Conservation (phyloP, 2,113 vertebrate genomes). For the Microcebus griseorufus region DNA sequence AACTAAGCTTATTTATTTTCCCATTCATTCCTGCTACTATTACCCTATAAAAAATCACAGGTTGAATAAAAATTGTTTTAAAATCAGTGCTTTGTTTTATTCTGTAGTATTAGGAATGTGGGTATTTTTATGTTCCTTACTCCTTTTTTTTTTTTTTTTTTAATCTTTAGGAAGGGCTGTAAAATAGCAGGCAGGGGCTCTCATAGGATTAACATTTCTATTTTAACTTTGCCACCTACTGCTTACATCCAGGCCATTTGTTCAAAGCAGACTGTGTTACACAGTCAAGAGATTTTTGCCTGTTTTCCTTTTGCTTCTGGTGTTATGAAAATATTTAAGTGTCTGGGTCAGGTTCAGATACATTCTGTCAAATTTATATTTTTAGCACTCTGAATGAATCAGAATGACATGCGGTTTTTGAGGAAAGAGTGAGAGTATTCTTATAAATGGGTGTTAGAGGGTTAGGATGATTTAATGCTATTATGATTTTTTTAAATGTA, state of each 20-base stretch:
- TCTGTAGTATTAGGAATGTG: not conserved
- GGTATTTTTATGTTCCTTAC: not conserved
- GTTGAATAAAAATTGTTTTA: not conserved
- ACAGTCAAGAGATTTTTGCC: constrained; percentile 51
- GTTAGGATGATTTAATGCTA: constrained; percentile 62
- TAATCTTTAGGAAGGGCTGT: constrained; percentile 56
- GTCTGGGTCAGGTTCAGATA: constrained; percentile 64
- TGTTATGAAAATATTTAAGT: constrained; percentile 80
- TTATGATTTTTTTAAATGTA: constrained; percentile 67
- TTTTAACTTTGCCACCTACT: constrained; percentile 77
- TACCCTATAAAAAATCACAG: not conserved
- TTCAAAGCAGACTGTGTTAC: constrained; percentile 59
- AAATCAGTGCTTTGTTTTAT: not conserved
- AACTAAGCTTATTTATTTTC: not conserved
- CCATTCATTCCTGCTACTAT: not conserved
- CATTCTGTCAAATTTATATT: constrained; percentile 60
- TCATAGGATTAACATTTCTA: constrained; percentile 73
- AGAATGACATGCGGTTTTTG: constrained; percentile 58
- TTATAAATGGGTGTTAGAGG: constrained; percentile 64
- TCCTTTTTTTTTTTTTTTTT: not conserved
- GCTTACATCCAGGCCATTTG: constrained; percentile 16
- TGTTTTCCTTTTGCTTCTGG: constrained; percentile 60
- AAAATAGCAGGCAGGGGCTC: constrained; percentile 65
- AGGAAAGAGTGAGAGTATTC: constrained; percentile 52
- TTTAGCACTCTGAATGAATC: constrained; percentile 58